Evolutionary conservation across 2,797 vertebrate genomes (phyloP).

Genomic region (Rhincodon typus): DNA sequence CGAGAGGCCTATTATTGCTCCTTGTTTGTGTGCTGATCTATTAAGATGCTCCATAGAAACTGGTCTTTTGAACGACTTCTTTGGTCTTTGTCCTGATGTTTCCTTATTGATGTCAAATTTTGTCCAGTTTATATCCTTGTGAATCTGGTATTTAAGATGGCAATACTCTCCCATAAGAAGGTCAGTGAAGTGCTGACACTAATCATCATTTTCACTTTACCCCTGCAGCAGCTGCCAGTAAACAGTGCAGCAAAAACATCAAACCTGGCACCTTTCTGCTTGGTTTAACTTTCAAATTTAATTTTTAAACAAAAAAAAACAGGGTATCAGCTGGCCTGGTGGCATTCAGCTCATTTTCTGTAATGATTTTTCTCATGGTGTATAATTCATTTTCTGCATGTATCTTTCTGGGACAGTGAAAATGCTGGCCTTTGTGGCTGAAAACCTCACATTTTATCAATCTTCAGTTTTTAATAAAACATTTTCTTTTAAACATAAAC

Average conservation of each 20-base stretch:
- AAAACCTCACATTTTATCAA: background rate
- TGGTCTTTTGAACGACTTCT: background rate
- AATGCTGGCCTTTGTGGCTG: background rate
- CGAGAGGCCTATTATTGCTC: too few relatives aligned
- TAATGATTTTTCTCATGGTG: conserved; percentile 17
- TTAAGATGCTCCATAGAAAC: background rate
- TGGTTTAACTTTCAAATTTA: background rate
- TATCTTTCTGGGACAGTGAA: background rate
- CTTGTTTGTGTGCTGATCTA: too few relatives aligned
- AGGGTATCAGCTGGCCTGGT: background rate
- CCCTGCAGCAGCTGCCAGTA: background rate
- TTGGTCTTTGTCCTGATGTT: background rate
- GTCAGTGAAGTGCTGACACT: background rate
- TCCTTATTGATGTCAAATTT: background rate
- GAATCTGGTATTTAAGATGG: background rate
- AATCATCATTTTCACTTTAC: background rate
- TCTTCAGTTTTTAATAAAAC: background rate
- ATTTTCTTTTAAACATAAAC: conserved; percentile 46
- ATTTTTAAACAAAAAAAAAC: background rate
- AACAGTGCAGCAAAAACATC: background rate
- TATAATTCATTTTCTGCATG: background rate
- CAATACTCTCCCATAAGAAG: background rate
- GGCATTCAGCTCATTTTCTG: background rate
- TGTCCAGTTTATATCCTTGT: background rate
- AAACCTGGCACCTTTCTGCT: background rate